Base-by-base conservation (phyloP, 2,113 vertebrate species). In the Bagarius yarrelli region DNA sequence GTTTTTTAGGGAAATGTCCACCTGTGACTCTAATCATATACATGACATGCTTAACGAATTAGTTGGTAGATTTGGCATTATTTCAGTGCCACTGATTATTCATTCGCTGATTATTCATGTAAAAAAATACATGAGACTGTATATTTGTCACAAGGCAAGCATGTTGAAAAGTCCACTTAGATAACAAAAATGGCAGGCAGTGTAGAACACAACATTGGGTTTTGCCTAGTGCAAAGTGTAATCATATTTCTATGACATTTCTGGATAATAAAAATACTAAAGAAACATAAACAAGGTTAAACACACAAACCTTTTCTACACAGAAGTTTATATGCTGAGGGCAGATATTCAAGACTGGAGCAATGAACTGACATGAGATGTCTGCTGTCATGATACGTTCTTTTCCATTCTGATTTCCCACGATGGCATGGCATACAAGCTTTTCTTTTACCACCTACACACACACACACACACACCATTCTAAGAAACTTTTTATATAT, bases 281-380 rank as follows among this genome's bases (percentile, higher is more conserved):
- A 67, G n/a, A 9, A 32, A 72, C 14, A 64, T n/a, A 32, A 15
- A 72, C 13, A 30, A 34, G 27, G 2, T 56, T 32, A 44, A 21
- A 78, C 72, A 64, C 1, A 78, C 90, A 87, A 67, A 95, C 95
- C 94, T 96, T 97, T 86, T 94, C 87, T 15, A 92, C 85, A 0
- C 76, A 86, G 87, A 98, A 98, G 8, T 81, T 47, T 23, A 99
- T 85, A 47, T 93, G 59, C 74, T 88, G 91, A 73, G 93, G 71
- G 23, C 94, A 97, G 4, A 95, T 27, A 27, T 92, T 88, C 61
- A 97, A 80, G 0, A 93, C 0, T 0, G 96, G 96, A 0, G 92
- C 85, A 30, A 97, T 78, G 8, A 98, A 98, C 8, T 91, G 83
- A 1, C 96, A 97, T 0, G 76, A 90, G 53, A 97, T 5, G 0